Evolutionary conservation across 2,113 vertebrate species (phyloP).

Genomic region (Gallinago media): DNA sequence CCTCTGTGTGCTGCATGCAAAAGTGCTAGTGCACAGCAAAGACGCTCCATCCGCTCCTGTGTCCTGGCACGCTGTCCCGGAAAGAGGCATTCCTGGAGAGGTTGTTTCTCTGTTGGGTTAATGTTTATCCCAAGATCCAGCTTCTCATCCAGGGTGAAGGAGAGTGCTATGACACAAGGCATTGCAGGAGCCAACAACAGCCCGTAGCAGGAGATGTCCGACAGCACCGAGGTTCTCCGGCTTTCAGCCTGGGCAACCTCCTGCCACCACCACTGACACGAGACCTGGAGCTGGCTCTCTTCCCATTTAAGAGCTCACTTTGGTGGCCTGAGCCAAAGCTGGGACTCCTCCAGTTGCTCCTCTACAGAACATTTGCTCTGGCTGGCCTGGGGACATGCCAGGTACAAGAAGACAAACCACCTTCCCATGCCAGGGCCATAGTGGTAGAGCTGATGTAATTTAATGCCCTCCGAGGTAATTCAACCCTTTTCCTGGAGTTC

Average conservation of each 20-base stretch:
- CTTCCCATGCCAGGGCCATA: background rate
- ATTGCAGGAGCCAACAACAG: background rate
- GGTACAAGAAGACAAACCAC: background rate
- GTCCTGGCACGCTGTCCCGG: background rate
- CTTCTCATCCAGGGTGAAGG: background rate
- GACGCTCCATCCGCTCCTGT: accelerated
- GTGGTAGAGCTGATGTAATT: background rate
- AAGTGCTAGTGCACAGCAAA: background rate
- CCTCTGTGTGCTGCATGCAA: too few relatives aligned
- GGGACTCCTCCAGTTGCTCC: background rate
- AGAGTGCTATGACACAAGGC: background rate
- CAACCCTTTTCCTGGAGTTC: background rate
- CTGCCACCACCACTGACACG: background rate
- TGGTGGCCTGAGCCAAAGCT: background rate
- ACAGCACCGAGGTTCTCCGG: background rate
- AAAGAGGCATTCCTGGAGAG: background rate
- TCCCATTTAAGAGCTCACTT: background rate
- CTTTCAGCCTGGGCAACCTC: background rate
- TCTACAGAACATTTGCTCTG: background rate
- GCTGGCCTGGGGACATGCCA: background rate
- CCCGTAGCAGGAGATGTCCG: background rate
- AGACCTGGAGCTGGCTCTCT: background rate
- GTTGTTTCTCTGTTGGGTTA: background rate
- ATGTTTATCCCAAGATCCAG: background rate
- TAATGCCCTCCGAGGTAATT: background rate